A percentile compares a stretch with the other conserved stretches of the same genome.
phyloP scores from a whole-genome alignment of 1,140 invertebrate genomes.

The Macrotrachela quadricornifera region DNA sequence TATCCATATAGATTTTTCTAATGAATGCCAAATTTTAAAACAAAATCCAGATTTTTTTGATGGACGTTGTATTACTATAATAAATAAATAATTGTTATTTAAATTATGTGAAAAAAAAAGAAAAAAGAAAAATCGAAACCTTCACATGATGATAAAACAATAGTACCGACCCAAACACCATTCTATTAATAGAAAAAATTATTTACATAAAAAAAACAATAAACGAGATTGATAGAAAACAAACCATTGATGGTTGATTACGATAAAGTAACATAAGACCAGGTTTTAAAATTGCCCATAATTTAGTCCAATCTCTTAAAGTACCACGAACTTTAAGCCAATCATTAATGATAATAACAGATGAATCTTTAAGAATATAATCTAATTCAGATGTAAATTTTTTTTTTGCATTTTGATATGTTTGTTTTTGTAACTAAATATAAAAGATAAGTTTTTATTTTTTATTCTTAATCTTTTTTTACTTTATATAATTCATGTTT shows the following conservation, averaged over 20 bases:
- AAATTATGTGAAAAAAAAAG: too few relatives aligned
- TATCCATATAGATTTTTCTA: slow-evolving; percentile 84
- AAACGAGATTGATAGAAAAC: too few relatives aligned
- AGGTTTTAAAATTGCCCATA: slow-evolving; percentile 81
- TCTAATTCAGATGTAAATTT: slow-evolving; percentile 62
- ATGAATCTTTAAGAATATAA: slow-evolving; percentile 60
- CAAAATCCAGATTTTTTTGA: slow-evolving; percentile 93
- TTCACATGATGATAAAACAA: slow-evolving; percentile 69
- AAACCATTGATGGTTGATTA: too few relatives aligned
- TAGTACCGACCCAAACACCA: slow-evolving; percentile 78
- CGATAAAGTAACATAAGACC: slow-evolving; percentile 44
- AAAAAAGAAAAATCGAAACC: too few relatives aligned
- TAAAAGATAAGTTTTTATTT: too few relatives aligned
- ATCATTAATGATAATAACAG: slow-evolving; percentile 62
- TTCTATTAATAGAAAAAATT: slow-evolving; percentile 50
- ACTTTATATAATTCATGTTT: too few relatives aligned
- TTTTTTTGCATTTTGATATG: slow-evolving; percentile 76
- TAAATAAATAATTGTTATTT: too few relatives aligned
- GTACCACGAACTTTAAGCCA: slow-evolving; percentile 77
- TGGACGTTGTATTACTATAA: slow-evolving; percentile 57
- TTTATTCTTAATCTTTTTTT: too few relatives aligned
- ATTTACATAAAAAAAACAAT: neutral
- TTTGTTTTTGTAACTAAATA: slow-evolving; percentile 43
- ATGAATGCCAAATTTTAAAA: slow-evolving; percentile 78
- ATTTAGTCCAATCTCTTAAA: slow-evolving; percentile 77